phyloP scores from a whole-genome alignment of 2,888 invertebrate genomes.

The Andrena haemorrhoa region DNA sequence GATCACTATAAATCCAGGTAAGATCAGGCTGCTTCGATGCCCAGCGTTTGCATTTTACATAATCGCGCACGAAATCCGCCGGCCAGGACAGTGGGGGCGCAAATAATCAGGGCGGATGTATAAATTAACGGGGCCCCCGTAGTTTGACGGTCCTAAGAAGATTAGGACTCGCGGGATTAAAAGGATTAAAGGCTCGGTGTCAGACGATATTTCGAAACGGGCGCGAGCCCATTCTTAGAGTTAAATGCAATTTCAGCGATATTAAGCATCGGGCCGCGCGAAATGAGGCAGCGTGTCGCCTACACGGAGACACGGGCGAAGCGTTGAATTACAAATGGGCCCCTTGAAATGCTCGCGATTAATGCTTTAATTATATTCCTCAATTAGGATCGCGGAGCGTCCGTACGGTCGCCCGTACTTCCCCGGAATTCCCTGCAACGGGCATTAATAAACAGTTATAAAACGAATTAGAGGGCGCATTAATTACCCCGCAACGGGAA shows the following conservation, averaged over 20 bases:
- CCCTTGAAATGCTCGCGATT: slow-evolving; percentile 16
- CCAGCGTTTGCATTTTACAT: not conserved
- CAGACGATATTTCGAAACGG: slow-evolving; percentile 63
- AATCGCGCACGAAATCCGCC: slow-evolving; percentile 34
- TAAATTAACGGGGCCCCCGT: slow-evolving; percentile 59
- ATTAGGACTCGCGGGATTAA: slow-evolving; percentile 66
- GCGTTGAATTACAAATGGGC: slow-evolving; percentile 23
- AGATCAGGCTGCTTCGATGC: not conserved
- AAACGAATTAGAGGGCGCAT: not conserved
- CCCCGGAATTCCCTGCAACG: not conserved
- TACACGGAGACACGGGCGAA: not conserved
- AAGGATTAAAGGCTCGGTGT: slow-evolving; percentile 69
- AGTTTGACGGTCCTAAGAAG: slow-evolving; percentile 67
- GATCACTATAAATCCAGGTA: not conserved
- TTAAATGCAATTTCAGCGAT: slow-evolving; percentile 60
- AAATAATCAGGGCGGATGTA: slow-evolving; percentile 52
- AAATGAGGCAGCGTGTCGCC: slow-evolving; percentile 28
- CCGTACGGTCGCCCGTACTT: too few relatives aligned
- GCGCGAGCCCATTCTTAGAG: slow-evolving; percentile 49
- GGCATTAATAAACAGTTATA: not conserved
- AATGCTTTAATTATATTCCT: slow-evolving; percentile 25
- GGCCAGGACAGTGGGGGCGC: slow-evolving; percentile 1
- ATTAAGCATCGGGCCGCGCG: slow-evolving; percentile 37
- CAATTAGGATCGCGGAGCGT: slow-evolving; percentile 3
- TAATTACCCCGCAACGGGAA: not conserved